Evolutionary conservation across 2,113 vertebrate species (phyloP), one percentile per base, ranked within the genome.

Genomic region (Vidua chalybeata): DNA sequence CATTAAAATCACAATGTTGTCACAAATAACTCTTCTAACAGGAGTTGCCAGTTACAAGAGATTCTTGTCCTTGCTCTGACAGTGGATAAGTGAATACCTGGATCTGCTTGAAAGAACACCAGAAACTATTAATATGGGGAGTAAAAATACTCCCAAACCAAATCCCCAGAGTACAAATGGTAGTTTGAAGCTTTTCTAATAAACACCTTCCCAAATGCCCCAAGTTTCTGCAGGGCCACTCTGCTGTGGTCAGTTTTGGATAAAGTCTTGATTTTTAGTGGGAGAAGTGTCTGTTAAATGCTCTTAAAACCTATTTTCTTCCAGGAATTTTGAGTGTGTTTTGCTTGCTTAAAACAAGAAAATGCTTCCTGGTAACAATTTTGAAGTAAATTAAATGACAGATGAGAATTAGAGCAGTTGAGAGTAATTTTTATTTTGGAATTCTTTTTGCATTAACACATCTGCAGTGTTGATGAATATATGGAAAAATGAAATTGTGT

Each of bases 401-500:
- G 26, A 68, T 79, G 91, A 96, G 96, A 96, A 95, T 95, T 74
- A 77, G 63, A 84, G 89, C 86, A 95, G 93, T 71, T 61, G 55
- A 93, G 96, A 96, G 95, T 73, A 16, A 46, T 92, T 98, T 98
- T 97, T 97, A 97, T 96, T 97, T 94, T 89, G 88, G 96, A 98
- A 98, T 98, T 98, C 98, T 98, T 98, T 97, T 93, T 96, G 97
- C 97, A 98, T 98, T 98, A 98, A 97, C 98, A 97, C 98, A 98
- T 98, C 96, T 96, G 96, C 96, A 97, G 96, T 93, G 97, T 97
- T 98, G 98, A 98, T 98, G 98, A 98, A 98, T 98, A 98, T 98
- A 98, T 98, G 98, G 98, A 98, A 98, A 98, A 98, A 97, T 97
- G 97, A 98, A 98, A 98, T 98, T 98, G 97, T 95, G 97, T 97